Evolutionary conservation across 2,797 vertebrate species (phyloP).

Genomic region (Dromococcyx pavoninus): DNA sequence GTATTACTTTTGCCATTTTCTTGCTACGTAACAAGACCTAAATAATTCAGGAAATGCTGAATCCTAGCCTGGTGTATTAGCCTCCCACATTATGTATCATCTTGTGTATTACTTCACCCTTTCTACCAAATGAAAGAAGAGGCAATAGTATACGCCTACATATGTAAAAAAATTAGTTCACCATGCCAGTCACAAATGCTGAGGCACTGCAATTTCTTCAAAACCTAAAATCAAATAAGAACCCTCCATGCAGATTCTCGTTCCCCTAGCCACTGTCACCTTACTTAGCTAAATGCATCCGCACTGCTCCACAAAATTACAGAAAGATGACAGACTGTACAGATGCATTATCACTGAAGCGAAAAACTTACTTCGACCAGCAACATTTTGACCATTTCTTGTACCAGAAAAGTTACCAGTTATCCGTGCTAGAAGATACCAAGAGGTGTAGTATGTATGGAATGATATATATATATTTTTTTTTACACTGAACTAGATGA

Average conservation of each 20-base stretch:
- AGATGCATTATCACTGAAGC: not conserved
- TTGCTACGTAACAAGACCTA: not conserved
- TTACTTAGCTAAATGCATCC: not conserved
- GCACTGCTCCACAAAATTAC: not conserved
- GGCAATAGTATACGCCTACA: not conserved
- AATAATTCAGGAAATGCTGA: not conserved
- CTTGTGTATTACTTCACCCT: not conserved
- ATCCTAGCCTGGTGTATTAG: not conserved
- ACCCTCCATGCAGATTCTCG: not conserved
- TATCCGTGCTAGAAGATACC: not conserved
- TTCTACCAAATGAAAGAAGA: not conserved
- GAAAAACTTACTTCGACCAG: not conserved
- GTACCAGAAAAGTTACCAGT: not conserved
- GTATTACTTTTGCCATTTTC: not conserved
- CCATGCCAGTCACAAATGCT: not conserved
- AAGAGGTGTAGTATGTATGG: not conserved
- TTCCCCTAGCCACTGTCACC: not conserved
- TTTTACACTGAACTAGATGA: too few relatives aligned
- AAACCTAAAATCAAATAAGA: not conserved
- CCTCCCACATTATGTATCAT: not conserved
- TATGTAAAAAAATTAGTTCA: not conserved
- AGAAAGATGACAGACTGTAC: not conserved
- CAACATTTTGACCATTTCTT: not conserved
- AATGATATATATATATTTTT: too few relatives aligned
- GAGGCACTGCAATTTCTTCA: not conserved